Evolutionary conservation across 2,888 invertebrate species (phyloP).

Genomic region (Carpatolechia fugitivella): DNA sequence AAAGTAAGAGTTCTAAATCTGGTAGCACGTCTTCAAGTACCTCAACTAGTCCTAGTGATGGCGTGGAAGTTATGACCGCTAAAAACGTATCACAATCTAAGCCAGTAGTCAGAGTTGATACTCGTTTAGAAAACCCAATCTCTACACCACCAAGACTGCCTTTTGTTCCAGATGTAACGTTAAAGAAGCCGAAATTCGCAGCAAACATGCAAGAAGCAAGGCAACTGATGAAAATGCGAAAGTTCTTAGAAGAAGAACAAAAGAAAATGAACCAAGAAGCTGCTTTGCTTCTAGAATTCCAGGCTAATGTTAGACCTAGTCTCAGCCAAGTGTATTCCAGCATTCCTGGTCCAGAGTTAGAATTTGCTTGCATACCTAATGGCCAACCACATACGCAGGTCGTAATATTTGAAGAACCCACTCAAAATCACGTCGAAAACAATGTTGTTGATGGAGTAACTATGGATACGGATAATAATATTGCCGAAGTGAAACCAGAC

Average conservation of each 20-base stretch:
- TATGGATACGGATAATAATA: not conserved
- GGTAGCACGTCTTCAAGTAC: slow-evolving; percentile 70
- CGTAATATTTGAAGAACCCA: not conserved
- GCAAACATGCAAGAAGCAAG: slow-evolving; percentile 84
- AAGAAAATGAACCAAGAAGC: slow-evolving; percentile 75
- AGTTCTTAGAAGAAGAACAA: slow-evolving; percentile 81
- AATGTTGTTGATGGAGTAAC: not conserved
- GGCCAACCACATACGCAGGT: slow-evolving; percentile 24
- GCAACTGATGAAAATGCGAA: slow-evolving; percentile 82
- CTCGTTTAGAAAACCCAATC: slow-evolving; percentile 59
- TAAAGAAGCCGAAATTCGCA: slow-evolving; percentile 84
- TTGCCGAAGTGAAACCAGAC: not conserved
- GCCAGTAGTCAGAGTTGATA: slow-evolving; percentile 59
- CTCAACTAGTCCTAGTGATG: slow-evolving; percentile 72
- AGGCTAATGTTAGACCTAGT: slow-evolving; percentile 71
- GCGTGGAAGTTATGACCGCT: slow-evolving; percentile 36
- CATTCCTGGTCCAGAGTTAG: slow-evolving; percentile 70
- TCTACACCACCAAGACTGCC: slow-evolving; percentile 57
- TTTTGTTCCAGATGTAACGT: slow-evolving; percentile 68
- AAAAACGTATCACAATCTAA: slow-evolving; percentile 43
- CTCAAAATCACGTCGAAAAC: not conserved
- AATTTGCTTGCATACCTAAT: slow-evolving; percentile 64
- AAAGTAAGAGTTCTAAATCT: slow-evolving; percentile 66
- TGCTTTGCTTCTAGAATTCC: slow-evolving; percentile 67
- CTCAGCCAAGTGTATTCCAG: slow-evolving; percentile 72